These are phyloP conservation scores for Erythrolamprus reginae DNA, from an alignment of 2,113 vertebrate species.

Conservation along the genomic window DNA sequence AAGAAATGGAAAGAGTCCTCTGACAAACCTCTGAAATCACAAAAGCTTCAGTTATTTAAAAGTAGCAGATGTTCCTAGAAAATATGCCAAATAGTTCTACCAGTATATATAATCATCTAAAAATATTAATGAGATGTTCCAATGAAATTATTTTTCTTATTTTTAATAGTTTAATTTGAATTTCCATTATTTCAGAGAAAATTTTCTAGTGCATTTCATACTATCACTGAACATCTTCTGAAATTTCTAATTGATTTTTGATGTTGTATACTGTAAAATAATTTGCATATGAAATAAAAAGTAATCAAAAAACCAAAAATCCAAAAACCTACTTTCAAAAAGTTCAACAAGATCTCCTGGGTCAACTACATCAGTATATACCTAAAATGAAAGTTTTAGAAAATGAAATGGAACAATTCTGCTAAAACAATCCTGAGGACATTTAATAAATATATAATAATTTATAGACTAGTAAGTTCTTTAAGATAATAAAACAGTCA, in stretches of 20 bases:
- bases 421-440: background rate
- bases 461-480: background rate
- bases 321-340: slow-evolving; percentile 77
- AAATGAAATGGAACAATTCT: slow-evolving; percentile 3
- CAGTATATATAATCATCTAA: background rate
- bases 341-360: slow-evolving; percentile 86
- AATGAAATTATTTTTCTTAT: background rate
- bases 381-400: slow-evolving; percentile 62
- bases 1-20: background rate
- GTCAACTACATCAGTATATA: slow-evolving; percentile 79
- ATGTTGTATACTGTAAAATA: background rate
- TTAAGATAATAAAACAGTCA: background rate
- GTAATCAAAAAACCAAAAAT: background rate
- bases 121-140: background rate
- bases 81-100: background rate
- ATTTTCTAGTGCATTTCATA: background rate
- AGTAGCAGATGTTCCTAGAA: background rate
- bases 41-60: background rate
- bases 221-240: background rate
- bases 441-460: background rate
- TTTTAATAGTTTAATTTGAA: background rate
- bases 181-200: background rate
- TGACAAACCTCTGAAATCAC: background rate
- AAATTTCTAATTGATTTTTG: background rate
- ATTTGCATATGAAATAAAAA: background rate